Conservation (phyloP, 1,140 invertebrate genomes). For the Eupeodes corollae region DNA sequence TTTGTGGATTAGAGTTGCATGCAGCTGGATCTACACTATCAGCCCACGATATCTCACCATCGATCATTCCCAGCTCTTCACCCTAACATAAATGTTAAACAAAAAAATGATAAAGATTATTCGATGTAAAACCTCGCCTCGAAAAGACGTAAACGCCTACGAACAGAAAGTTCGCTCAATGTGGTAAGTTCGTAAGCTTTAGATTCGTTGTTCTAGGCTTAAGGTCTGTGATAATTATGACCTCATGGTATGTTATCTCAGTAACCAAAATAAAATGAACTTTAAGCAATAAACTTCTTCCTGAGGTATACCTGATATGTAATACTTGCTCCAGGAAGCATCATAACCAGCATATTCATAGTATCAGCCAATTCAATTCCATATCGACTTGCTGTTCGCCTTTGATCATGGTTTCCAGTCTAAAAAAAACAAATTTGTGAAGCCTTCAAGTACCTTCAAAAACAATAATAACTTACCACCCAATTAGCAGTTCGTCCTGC, state of each 20-base stretch:
- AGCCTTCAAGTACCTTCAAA: slow-evolving; percentile 51
- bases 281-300: not conserved
- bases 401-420: slow-evolving; percentile 57
- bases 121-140: not conserved
- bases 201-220: too few species aligned
- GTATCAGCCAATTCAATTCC: slow-evolving; percentile 49
- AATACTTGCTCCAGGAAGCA: slow-evolving; percentile 51
- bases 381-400: slow-evolving; percentile 48
- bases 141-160: not conserved
- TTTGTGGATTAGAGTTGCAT: slow-evolving; percentile 7
- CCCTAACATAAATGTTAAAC: slow-evolving; percentile 45
- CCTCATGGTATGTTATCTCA: too few species aligned
- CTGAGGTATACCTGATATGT: slow-evolving; percentile 45
- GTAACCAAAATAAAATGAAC: not conserved
- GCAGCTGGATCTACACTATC: slow-evolving; percentile 28
- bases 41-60: slow-evolving; percentile 41
- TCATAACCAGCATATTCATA: slow-evolving; percentile 45
- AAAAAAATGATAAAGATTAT: too few species aligned
- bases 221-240: too few species aligned
- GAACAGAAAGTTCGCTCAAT: not conserved
- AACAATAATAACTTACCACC: slow-evolving; percentile 46
- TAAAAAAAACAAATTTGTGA: slow-evolving; percentile 38
- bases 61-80: slow-evolving; percentile 65
- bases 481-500: slow-evolving; percentile 41
- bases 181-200: too few species aligned